Evolutionary conservation across 92 coral and sea anemone genomes (phyloP).

Genomic region (Paramuricea clavata): DNA sequence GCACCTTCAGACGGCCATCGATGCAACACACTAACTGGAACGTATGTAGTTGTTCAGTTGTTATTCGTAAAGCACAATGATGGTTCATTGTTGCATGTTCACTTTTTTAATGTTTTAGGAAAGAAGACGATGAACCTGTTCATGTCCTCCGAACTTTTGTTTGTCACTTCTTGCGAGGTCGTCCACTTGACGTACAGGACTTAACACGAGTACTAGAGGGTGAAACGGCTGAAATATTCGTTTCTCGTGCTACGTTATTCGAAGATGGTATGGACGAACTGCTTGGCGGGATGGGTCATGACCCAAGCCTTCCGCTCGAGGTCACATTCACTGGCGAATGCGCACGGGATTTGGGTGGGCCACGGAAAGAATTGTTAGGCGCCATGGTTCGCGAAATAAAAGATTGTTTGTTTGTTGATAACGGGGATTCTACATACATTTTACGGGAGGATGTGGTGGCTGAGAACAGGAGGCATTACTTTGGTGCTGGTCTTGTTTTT

Average conservation of each 20-base stretch:
- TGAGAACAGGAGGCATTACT: constrained; percentile 28
- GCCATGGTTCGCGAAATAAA: constrained; percentile 27
- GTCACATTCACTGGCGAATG: constrained; percentile 64
- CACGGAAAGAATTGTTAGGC: constrained; percentile 58
- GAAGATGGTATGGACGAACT: constrained; percentile 67
- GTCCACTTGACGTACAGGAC: constrained; percentile 45
- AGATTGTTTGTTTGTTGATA: constrained; percentile 25
- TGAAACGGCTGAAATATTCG: constrained; percentile 60
- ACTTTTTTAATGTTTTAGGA: no score
- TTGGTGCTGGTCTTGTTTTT: constrained; percentile 62
- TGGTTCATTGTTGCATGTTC: no score
- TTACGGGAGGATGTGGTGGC: constrained; percentile 17
- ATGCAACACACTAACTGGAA: no score
- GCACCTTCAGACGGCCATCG: no score
- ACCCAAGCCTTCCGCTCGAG: constrained; percentile 57
- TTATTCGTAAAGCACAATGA: no score
- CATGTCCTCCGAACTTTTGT: no score
- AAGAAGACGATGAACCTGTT: no score
- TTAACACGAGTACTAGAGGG: constrained; percentile 17
- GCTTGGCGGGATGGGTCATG: constrained; percentile 17
- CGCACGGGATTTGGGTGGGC: constrained; percentile 67
- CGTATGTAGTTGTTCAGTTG: no score
- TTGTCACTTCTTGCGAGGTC: constrained; percentile 46
- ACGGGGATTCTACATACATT: not conserved
- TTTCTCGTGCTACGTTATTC: constrained; percentile 21